Conservation (phyloP, 2,888 invertebrate genomes). For the Pandemis heparana region DNA sequence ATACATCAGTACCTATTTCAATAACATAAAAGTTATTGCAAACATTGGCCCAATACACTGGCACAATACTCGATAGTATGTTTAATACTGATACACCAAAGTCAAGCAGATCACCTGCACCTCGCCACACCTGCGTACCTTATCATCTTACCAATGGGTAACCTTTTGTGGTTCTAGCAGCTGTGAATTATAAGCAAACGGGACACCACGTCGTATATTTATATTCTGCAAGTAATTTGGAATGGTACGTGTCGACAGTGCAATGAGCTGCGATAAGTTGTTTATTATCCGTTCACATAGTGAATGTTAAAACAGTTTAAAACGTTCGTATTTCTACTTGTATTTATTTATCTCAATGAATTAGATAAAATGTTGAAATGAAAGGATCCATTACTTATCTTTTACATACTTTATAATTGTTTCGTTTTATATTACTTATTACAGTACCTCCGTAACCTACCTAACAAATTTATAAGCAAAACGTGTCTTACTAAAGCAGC, state of each 20-base stretch:
- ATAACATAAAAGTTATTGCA: not conserved
- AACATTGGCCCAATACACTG: slow-evolving; percentile 1
- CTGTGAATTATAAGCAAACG: slow-evolving; percentile 21
- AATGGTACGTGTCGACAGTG: not conserved
- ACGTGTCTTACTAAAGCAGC: too few relatives aligned
- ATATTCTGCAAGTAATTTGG: slow-evolving; percentile 4
- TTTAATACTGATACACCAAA: slow-evolving; percentile 11
- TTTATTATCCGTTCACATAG: too few relatives aligned
- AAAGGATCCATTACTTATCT: too few relatives aligned
- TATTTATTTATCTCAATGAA: too few relatives aligned
- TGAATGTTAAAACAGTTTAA: not conserved
- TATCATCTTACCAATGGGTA: slow-evolving; percentile 51
- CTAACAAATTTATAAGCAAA: too few relatives aligned
- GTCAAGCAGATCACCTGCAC: slow-evolving; percentile 42
- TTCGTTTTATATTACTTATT: not conserved
- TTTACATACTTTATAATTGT: not conserved
- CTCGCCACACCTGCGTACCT: slow-evolving; percentile 52
- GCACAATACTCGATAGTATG: not conserved
- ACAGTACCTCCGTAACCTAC: too few relatives aligned
- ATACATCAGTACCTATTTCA: not conserved
- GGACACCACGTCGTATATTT: slow-evolving; percentile 14
- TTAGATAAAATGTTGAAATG: too few relatives aligned
- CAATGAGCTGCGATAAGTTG: not conserved
- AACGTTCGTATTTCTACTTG: too few relatives aligned
- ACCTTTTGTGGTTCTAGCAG: slow-evolving; percentile 50